These are phyloP conservation scores for Sebastes cheni DNA, from an alignment of 2,797 vertebrate genomes.

Conservation along the genomic window DNA sequence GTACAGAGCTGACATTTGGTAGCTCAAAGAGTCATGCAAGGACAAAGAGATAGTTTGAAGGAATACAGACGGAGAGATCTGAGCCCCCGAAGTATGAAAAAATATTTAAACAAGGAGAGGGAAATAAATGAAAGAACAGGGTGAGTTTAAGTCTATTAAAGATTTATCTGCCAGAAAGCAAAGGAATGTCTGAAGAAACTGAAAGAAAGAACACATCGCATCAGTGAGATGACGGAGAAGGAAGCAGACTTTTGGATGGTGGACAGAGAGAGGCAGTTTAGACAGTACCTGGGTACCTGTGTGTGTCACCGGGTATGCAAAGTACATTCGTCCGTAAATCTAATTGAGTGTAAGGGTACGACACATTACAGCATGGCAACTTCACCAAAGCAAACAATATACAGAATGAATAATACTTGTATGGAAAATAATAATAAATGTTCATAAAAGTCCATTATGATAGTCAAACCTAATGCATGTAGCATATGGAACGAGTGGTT, in stretches of 20 bases:
- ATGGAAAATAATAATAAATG: background rate
- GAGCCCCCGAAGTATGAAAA: constrained; percentile 27
- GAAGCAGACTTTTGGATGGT: background rate
- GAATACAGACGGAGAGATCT: background rate
- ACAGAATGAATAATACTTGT: background rate
- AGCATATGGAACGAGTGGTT: background rate
- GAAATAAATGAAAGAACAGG: constrained; percentile 45
- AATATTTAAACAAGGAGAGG: constrained; percentile 42
- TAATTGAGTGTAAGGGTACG: background rate
- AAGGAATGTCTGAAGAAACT: constrained; percentile 35
- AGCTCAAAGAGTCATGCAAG: background rate
- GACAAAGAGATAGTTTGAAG: constrained; percentile 9
- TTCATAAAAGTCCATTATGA: background rate
- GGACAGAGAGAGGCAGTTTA: background rate
- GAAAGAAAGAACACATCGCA: background rate
- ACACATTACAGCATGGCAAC: background rate
- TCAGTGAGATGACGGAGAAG: constrained; percentile 7
- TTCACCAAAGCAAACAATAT: background rate
- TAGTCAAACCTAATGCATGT: background rate
- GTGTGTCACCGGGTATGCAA: background rate
- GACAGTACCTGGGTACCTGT: background rate
- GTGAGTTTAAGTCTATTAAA: constrained; percentile 46
- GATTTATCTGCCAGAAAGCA: constrained; percentile 43
- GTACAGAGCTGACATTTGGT: background rate
- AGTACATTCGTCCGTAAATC: background rate